Evolutionary conservation across 92 coral and sea anemone species (phyloP), one percentile per base, ranked within the genome.

Genomic region (Umimayanthus kanabou): DNA sequence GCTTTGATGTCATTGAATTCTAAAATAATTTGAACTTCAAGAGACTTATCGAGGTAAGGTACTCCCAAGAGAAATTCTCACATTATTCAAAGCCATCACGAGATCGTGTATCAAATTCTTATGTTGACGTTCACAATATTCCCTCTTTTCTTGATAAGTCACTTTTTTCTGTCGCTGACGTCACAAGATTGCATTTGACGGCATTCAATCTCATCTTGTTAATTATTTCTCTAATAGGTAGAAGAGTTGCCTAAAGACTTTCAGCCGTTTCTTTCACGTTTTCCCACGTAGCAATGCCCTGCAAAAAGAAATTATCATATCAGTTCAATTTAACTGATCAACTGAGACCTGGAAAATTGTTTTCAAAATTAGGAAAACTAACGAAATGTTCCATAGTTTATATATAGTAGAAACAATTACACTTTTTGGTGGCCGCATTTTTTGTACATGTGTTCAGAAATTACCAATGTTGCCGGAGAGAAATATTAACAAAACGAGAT

Each of bases 251-350:
- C 45, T 84, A 94, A 88, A 97, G 84, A 28, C 91, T 87, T 40
- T 93, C 87, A 55, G 94, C 93, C 3, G 97, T 93, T 55, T 97
- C 99, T 77, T 92, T 94, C 94, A 97, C 87, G 87, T 97, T 96
- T 84, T 92, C 94, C 99, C 99, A 97, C 15, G 98, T 89, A 39
- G 96, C 91, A 61, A 94, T 92, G 20, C 98, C 98, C 99, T 97
- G 89, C 20, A 92, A 85, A 82, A 83, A 73, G 66, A 23, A 33
- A 33, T 33, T 33, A 83, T 25, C 20, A 13, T 9, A 2, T 30
- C 14, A 74, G 42, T 61, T 76, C 6, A 26, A 61, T 61, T 57
- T 5, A 15, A 57, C 16, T 20, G 9, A 20, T 57, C 66, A 57
- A 57, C 23, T 3, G 23, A 57, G 5, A 57, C 8, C 66, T 57